Conservation (phyloP, 37 sponge, comb jelly and placozoan species). For the Oscarella lobularis region DNA sequence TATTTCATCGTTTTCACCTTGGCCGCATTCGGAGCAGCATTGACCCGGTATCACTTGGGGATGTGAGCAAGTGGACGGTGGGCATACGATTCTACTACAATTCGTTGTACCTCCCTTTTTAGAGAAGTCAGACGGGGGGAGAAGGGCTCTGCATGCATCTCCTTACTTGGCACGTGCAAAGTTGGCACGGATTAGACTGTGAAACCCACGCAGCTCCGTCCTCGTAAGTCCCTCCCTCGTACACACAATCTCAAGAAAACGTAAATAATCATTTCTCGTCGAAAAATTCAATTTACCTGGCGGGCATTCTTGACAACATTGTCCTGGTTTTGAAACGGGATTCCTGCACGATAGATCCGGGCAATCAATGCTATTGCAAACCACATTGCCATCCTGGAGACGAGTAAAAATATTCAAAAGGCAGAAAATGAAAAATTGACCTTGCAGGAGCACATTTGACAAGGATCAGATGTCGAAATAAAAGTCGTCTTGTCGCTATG, state of each 20-base stretch:
- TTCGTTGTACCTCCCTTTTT: too few relatives aligned
- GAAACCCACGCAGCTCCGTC: neutral
- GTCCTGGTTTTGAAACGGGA: neutral
- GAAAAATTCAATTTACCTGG: too few relatives aligned
- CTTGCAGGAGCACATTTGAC: neutral
- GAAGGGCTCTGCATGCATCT: too few relatives aligned
- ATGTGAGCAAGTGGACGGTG: neutral
- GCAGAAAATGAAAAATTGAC: neutral
- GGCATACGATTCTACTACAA: neutral
- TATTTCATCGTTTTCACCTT: neutral
- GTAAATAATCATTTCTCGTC: too few relatives aligned
- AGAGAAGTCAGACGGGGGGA: too few relatives aligned
- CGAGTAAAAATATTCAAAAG: neutral
- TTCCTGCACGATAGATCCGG: neutral
- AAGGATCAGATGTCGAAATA: neutral
- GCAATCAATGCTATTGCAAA: neutral
- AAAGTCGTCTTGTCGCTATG: neutral
- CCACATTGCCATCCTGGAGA: slow-evolving; percentile 1
- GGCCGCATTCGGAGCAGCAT: neutral
- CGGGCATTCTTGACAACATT: neutral
- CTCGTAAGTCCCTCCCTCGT: neutral
- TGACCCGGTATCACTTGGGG: neutral
- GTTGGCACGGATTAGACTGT: neutral
- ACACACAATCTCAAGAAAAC: neutral
- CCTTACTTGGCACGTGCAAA: neutral